Evolutionary conservation across 1,140 invertebrate genomes (phyloP), one percentile per base, ranked within the genome.

Genomic region (Drosophila orosa): DNA sequence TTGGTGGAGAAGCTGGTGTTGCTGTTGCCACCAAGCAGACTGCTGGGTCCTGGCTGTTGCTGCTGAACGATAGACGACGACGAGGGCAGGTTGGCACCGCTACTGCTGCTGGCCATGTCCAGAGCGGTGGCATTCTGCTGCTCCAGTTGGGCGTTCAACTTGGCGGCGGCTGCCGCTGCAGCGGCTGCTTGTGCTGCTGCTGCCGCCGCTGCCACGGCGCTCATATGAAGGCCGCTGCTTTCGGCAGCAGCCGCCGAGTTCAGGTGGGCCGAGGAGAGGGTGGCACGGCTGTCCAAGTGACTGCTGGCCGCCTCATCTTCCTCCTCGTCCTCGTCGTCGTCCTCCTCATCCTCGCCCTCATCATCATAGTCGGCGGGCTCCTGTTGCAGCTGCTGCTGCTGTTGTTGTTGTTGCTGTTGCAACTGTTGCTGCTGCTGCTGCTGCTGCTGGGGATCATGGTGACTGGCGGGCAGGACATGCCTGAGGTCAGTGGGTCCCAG

Each of bases 1-100:
- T 82, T 86, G 27, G 83, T 86, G 17, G 82, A 87, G 58, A 87
- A 86, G 63, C 84, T 89, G 27, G 79, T 76, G 68, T 87, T 87
- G 76, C 84, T 87, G 77, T 80, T 85, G 59, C 81, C 77, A 24
- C 80, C 66, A 10, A 78, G 61, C 3, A 81, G 54, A 10, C 78
- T 81, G 52, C 69, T 80, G n/a, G 81, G 50, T 54, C 50, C 50
- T 5, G 50, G 50, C 50, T 35, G 50, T 3, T 54, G 50, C 13
- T 52, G 50, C 10, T 27, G 45, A 8, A 60, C 52, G 9, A 52
- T 10, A 15, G 37, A 22, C n/a, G 45, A 9, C 19, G 37, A 10
- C 35, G 42, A 15, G 17, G 33, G 10, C 29, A 8, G 29, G 3
- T 5, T 5, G n/a, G 42, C 56, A 22, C 45, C 22, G 13, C 25